Evolutionary conservation across 2,113 vertebrate genomes (phyloP), one percentile per base, ranked within the genome.

Genomic region (Rynchops niger): DNA sequence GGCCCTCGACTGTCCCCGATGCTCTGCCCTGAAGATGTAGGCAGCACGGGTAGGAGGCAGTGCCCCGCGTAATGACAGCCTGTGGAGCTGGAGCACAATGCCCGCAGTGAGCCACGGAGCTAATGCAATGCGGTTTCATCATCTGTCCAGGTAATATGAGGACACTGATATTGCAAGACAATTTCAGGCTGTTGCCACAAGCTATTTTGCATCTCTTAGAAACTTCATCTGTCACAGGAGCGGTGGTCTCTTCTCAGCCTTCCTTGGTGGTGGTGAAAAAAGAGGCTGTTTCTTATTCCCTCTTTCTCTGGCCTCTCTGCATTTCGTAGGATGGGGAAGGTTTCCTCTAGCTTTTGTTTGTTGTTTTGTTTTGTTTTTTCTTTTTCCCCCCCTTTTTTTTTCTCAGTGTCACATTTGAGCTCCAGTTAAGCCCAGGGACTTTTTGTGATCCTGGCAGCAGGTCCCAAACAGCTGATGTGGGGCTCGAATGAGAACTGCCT

Each of bases 111-210:
- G 65, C 42, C 5, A 1, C 1, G 0, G 15, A 38, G 66, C 15
- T 55, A 38, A 55, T 13, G 90, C 95, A 86, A 90, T 19, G 47
- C 1, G 0, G 36, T 97, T 95, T 96, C 89, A 11, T 97, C 93
- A 96, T 43, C 70, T 2, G 1, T 14, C 62, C 43, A 9, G 93
- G 93, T 93, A 73, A 97, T 38, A 12, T 47, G 93, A 94, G 93
- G 95, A 94, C 89, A 86, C 32, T 0, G 2, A 36, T 38, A 85
- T 62, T 91, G 74, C 91, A 47, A 93, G 91, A 70, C 32, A 43
- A n/a, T 88, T 71, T 82, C 74, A 67, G 74, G 50, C 70, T 80
- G 38, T 66, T 94, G 83, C 66, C 77, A 82, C 36, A 69, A 81
- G 67, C 45, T 86, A 4, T 73, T 95, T 90, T 43, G 56, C 34